Conservation (phyloP, 1,140 invertebrate genomes). For the Lycorma delicatula region DNA sequence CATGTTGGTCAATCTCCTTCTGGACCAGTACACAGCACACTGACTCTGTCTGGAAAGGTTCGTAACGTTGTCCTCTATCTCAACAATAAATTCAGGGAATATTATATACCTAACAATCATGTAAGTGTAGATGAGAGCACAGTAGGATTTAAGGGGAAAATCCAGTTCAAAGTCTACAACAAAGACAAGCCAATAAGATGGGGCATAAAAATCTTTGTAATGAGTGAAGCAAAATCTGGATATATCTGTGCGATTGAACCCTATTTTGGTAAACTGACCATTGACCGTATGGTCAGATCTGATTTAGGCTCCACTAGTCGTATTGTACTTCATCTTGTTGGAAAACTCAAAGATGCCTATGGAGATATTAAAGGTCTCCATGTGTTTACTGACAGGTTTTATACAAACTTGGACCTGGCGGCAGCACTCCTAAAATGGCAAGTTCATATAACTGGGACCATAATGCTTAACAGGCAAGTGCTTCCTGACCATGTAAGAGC, state of each 20-base stretch:
- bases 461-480: background rate
- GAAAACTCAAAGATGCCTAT: background rate
- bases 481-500: background rate
- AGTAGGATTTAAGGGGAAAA: conserved; percentile 10
- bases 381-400: conserved; percentile 6
- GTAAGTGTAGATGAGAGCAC: no score
- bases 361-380: background rate
- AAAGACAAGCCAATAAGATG: conserved; percentile 6
- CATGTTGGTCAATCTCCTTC: no score
- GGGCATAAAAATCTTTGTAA: conserved; percentile 14
- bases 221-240: background rate
- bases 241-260: conserved; percentile 13
- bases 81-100: no score
- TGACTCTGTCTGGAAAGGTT: no score
- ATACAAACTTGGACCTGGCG: conserved; percentile 5
- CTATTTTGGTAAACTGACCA: conserved; percentile 7
- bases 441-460: conserved; percentile 1
- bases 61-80: no score
- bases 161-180: conserved; percentile 13
- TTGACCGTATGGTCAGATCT: background rate
- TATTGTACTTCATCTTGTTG: conserved; percentile 2
- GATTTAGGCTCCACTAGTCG: conserved; percentile 1
- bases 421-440: background rate
- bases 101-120: no score
- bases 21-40: no score